Percentiles rank a stretch among this genome's conserved stretches.
Conservation (phyloP, 1,140 invertebrate genomes). For the Zelostemma sp. region DNA sequence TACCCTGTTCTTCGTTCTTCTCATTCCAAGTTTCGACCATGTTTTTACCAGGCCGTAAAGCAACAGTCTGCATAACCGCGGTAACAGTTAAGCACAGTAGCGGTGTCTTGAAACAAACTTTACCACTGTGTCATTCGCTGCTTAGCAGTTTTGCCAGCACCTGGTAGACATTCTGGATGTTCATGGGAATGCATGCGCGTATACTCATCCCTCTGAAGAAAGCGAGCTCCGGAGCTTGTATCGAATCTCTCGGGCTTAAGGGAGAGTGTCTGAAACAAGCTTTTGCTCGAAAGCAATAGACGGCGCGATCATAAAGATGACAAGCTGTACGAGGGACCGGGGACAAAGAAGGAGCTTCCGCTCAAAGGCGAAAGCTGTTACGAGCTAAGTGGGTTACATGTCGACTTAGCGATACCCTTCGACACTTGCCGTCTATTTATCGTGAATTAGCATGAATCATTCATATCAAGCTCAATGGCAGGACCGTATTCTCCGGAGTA, state of each 20-base stretch:
- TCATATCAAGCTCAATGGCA: not conserved
- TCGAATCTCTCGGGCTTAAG: not conserved
- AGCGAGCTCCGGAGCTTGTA: not conserved
- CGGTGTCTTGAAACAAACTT: not conserved
- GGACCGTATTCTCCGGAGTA: not conserved
- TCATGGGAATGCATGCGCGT: not conserved
- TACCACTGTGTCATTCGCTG: constrained; percentile 5
- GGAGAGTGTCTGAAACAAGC: not conserved
- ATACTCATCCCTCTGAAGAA: not conserved
- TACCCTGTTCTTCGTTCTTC: too few relatives aligned
- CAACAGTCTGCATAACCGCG: constrained; percentile 1
- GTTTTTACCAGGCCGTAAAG: not conserved
- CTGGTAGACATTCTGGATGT: not conserved
- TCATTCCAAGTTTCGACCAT: too few relatives aligned
- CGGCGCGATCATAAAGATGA: not conserved
- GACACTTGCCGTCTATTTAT: not conserved
- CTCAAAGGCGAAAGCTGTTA: not conserved
- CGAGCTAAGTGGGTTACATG: not conserved
- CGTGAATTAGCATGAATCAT: not conserved
- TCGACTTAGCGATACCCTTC: not conserved
- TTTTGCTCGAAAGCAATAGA: constrained; percentile 1
- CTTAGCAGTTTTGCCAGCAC: constrained; percentile 4
- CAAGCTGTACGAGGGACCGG: not conserved
- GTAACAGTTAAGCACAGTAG: not conserved
- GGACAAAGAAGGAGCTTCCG: not conserved